Conservation (phyloP, 2,797 vertebrate species). For the Gymnoscopelus microlampas region DNA sequence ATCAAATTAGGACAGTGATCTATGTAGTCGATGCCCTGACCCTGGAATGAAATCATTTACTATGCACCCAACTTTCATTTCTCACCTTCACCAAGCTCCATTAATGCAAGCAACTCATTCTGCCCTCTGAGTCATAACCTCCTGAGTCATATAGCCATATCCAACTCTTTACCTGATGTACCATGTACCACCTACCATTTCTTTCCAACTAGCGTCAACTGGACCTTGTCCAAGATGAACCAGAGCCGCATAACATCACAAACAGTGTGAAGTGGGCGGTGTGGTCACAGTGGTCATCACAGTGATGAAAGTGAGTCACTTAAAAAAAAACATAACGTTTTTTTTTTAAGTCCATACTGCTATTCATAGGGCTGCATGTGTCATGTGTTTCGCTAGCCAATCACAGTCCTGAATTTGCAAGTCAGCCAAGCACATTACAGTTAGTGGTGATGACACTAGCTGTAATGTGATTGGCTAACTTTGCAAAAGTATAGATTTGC, state of each 20-base stretch:
- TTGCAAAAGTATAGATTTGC: too few relatives aligned
- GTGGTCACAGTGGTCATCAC: too few relatives aligned
- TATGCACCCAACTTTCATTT: constrained; percentile 33
- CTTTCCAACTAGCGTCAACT: constrained; percentile 8
- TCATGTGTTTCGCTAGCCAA: too few relatives aligned
- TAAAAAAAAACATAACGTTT: too few relatives aligned
- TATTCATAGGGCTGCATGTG: too few relatives aligned
- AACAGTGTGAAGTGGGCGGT: too few relatives aligned
- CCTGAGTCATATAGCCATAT: constrained; percentile 60
- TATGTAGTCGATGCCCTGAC: constrained; percentile 4
- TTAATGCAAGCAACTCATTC: constrained; percentile 63
- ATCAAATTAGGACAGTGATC: constrained; percentile 25
- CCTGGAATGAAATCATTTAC: constrained; percentile 42
- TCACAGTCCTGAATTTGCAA: too few relatives aligned
- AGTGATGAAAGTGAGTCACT: too few relatives aligned
- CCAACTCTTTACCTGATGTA: constrained; percentile 43
- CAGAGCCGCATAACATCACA: constrained; percentile 10
- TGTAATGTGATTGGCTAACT: too few relatives aligned
- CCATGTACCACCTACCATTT: constrained; percentile 9
- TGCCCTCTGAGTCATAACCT: constrained; percentile 46
- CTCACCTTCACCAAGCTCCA: constrained; percentile 42
- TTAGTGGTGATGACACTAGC: too few relatives aligned
- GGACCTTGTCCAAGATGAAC: constrained; percentile 9
- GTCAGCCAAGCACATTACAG: too few relatives aligned
- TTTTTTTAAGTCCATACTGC: too few relatives aligned